Percentiles rank a stretch among this genome's conserved stretches.
Conservation (phyloP, 2,888 invertebrate species). For the Lingula anatina region DNA sequence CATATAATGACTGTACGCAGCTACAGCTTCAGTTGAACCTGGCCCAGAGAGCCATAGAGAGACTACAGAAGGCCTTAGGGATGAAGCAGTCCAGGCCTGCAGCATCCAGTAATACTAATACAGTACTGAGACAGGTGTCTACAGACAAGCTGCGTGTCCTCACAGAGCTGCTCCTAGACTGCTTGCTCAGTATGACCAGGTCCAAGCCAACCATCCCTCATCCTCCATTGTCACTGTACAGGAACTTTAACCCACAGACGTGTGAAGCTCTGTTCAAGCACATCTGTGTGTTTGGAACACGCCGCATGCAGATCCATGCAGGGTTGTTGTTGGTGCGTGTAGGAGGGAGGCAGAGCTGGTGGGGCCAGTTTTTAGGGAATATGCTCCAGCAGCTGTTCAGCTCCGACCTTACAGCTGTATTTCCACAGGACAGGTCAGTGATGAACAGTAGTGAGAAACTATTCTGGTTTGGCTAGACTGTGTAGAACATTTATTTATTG, state of each 20-base stretch:
- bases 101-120: constrained; percentile 45
- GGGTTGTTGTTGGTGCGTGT: constrained; percentile 69
- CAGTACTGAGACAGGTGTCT: constrained; percentile 59
- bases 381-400: constrained; percentile 75
- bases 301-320: constrained; percentile 62
- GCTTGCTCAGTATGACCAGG: constrained; percentile 59
- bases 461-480: too few relatives aligned
- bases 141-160: constrained; percentile 80
- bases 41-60: constrained; percentile 60
- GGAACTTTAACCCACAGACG: constrained; percentile 30
- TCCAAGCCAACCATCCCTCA: constrained; percentile 51
- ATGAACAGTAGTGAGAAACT: too few relatives aligned
- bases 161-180: constrained; percentile 75
- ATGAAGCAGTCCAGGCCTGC: constrained; percentile 14
- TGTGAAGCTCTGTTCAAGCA: constrained; percentile 65
- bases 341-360: constrained; percentile 74
- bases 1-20: constrained; percentile 74
- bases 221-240: constrained; percentile 32
- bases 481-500: too few relatives aligned
- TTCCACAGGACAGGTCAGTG: constrained; percentile 76
- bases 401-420: constrained; percentile 70
- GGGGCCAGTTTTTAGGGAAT: constrained; percentile 85
- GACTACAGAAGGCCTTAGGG: constrained; percentile 63
- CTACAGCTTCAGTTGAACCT: constrained; percentile 86
- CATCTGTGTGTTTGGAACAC: constrained; percentile 72